Evolutionary conservation across 1,140 invertebrate genomes (phyloP), one percentile per base, ranked within the genome.

Genomic region (Drosophila nikananu): DNA sequence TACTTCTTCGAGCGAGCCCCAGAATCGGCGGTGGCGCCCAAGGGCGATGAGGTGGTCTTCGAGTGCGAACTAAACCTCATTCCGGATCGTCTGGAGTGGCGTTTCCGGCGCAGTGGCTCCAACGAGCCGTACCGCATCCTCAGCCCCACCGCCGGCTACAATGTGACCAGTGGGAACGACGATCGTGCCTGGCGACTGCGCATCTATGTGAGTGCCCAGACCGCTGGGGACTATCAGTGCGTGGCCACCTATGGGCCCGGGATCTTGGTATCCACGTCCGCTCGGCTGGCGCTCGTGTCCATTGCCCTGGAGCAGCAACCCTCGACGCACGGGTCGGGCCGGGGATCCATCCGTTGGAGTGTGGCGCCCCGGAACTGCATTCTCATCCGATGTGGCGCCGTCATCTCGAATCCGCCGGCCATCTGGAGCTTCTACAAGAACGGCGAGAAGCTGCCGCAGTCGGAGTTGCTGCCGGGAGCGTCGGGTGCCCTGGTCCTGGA

Each of bases 171-270:
- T 42, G 80, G 77, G 25, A 89, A 66, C 13, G 82, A 84, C 35
- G 86, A 92, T 46, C 74, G 81, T 27, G 80, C 84, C 19, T 92
- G 89, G 58, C 89, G 91, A 37, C 92, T 95, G 21, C 89, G 95
- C 57, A 92, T 95, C 60, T 95, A 95, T 51, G 92, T 93, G 44
- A 91, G 94, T 23, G 93, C 94, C 54, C 94, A 94, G 9, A 94
- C 95, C 25, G 94, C 94, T 19, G 95, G 95, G 0, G 95, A 95
- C 73, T 96, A 95, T 71, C 95, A 97, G 94, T 97, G 97, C 81
- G 95, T 97, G 1, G 96, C 96, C 1, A 97, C 96, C 94, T 97
- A 96, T 81, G 97, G 96, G 13, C 95, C 96, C 0, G 95, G 95
- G 2, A 96, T 96, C 2, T 92, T 97, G 42, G 96, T 96, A 1